Percentiles rank a stretch among this genome's conserved stretches.
Conservation (phyloP, 2,113 vertebrate species). For the Neodon shergylaensis region DNA sequence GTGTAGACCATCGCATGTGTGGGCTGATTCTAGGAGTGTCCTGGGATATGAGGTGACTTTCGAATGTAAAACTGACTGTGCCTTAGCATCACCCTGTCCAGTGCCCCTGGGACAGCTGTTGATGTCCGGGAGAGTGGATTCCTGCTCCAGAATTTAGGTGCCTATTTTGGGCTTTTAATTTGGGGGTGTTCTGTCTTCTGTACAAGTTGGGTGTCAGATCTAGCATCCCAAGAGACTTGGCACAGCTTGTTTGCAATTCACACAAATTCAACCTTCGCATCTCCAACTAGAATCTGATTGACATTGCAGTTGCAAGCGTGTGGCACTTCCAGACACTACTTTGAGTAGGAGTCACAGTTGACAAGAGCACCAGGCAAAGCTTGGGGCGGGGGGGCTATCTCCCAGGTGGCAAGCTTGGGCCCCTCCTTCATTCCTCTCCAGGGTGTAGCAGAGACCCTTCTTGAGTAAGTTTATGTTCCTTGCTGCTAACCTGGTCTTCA, state of each 20-base stretch:
- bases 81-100: constrained; percentile 76
- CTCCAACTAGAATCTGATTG: background rate
- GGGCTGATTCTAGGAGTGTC: background rate
- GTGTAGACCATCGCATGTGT: background rate
- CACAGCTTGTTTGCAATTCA: constrained; percentile 25
- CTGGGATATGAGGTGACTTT: constrained; percentile 52
- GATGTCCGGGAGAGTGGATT: constrained; percentile 51
- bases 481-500: constrained; percentile 26
- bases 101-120: constrained; percentile 54
- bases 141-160: constrained; percentile 52
- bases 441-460: background rate
- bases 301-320: background rate
- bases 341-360: constrained; percentile 1
- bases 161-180: constrained; percentile 54
- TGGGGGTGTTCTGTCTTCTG: constrained; percentile 56
- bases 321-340: background rate
- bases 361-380: background rate
- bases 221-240: constrained; percentile 49
- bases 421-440: background rate
- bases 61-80: constrained; percentile 81
- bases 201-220: constrained; percentile 32
- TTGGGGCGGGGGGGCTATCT: background rate
- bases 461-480: constrained; percentile 30
- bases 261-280: constrained; percentile 6
- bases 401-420: background rate